Conservation (phyloP, 2,797 vertebrate genomes). For the Morelia viridis region DNA sequence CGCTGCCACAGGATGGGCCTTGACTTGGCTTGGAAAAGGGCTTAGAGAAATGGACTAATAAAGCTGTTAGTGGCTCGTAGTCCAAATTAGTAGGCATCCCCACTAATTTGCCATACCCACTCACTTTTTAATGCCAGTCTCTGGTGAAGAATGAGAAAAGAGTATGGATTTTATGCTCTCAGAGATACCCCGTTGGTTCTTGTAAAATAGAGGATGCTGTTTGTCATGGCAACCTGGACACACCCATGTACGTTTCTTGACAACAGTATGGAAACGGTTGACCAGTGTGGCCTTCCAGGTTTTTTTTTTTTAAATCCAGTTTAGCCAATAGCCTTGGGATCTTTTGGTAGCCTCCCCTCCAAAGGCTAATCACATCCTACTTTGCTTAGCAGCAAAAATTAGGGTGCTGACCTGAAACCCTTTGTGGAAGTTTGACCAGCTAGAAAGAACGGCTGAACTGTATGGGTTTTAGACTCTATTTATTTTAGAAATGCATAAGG, state of each 20-base stretch:
- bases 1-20: not conserved
- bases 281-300: not conserved
- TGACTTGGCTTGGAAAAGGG: not conserved
- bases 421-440: not conserved
- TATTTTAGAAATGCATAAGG: not conserved
- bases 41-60: not conserved
- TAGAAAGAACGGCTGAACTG: not conserved
- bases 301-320: too few species aligned
- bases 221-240: not conserved
- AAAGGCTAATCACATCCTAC: not conserved
- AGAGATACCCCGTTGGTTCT: too few species aligned
- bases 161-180: not conserved
- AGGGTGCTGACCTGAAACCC: not conserved
- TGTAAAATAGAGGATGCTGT: too few species aligned
- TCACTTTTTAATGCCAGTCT: not conserved
- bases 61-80: too few species aligned
- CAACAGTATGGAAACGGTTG: not conserved
- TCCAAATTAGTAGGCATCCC: not conserved
- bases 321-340: not conserved
- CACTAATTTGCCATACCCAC: not conserved
- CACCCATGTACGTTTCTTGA: not conserved
- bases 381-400: not conserved
- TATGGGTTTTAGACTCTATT: not conserved
- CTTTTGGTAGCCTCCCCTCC: not conserved
- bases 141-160: not conserved